Evolutionary conservation across 1,140 invertebrate genomes (phyloP).

Genomic region (Rhagoletis zephyria): DNA sequence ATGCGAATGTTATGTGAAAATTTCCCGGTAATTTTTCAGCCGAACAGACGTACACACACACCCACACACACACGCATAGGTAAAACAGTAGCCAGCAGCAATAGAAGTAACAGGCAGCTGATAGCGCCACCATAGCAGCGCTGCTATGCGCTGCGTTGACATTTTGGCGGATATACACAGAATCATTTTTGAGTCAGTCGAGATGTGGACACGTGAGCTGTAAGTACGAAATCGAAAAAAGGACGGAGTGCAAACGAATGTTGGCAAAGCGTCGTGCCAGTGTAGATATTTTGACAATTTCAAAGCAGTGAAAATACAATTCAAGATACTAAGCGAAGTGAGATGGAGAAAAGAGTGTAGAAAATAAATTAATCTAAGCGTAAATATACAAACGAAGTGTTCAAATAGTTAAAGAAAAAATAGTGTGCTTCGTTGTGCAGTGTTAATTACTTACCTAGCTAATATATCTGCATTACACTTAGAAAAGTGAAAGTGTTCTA

Average conservation of each 20-base stretch:
- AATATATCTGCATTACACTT: background rate
- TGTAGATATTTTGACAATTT: background rate
- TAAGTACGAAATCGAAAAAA: slow-evolving; percentile 4
- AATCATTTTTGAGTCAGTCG: slow-evolving; percentile 40
- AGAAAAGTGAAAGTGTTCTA: background rate
- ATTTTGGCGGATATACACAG: slow-evolving; percentile 36
- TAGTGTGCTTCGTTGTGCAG: background rate
- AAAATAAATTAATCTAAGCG: background rate
- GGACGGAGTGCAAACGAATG: background rate
- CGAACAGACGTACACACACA: background rate
- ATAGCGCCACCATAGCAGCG: background rate
- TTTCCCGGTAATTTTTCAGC: background rate
- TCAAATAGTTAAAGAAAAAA: background rate
- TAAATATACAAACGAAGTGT: background rate
- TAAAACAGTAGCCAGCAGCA: background rate
- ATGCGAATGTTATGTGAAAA: background rate
- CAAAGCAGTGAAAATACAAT: background rate
- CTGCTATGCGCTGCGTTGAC: background rate
- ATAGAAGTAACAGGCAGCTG: background rate
- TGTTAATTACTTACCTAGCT: background rate
- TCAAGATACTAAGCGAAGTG: background rate
- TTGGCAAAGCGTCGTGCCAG: background rate
- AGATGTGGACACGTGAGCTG: slow-evolving; percentile 48
- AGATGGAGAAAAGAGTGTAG: background rate
- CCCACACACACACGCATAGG: background rate